Evolutionary conservation across 2,888 invertebrate genomes (phyloP), one percentile per base, ranked within the genome.

Genomic region (Clepsis dumicolana): DNA sequence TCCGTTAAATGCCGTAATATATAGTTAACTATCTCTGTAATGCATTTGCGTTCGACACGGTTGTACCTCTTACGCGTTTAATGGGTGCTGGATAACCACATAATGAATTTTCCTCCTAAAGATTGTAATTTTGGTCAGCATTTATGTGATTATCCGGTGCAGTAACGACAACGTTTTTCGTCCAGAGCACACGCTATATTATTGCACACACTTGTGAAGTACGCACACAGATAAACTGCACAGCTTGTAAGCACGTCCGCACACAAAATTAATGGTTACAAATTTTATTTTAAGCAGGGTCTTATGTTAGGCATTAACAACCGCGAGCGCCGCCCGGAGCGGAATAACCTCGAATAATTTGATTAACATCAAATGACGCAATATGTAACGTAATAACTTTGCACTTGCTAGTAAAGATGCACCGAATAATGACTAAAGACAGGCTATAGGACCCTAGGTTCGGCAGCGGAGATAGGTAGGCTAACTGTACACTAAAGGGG

Each of bases 171-270:
- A 79, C 82, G 80, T 84, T 85, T 88, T 88, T 87, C 87, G 89
- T 90, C 87, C 80, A 84, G 77, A 81, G 89, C 91, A 91, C 91
- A 85, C 76, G 83, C 88, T 88, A 90, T 88, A 82, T 68, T 64
- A 85, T 82, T 89, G 91, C 92, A 92, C 90, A 90, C 84, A 86
- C 86, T 90, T 89, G 91, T 90, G 89, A 81, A 87, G 83, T 87
- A 84, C 87, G 85, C 89, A 90, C 91, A 89, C 83, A 84, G 83
- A 86, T 88, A 89, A 90, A 90, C 81, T 85, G 93, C 93, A 93
- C 93, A 91, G 93, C 93, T 92, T 91, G 87, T 90, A 76, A 84
- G 92, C 93, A 93, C 93, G 93, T 83, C 77, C 82, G 91, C 93
- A 91, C 93, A 90, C 79, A 84, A 76, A 88, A 68, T 54, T 91